Conservation (phyloP, 2,113 vertebrate genomes). For the Sinocyclocheilus rhinocerous region DNA sequence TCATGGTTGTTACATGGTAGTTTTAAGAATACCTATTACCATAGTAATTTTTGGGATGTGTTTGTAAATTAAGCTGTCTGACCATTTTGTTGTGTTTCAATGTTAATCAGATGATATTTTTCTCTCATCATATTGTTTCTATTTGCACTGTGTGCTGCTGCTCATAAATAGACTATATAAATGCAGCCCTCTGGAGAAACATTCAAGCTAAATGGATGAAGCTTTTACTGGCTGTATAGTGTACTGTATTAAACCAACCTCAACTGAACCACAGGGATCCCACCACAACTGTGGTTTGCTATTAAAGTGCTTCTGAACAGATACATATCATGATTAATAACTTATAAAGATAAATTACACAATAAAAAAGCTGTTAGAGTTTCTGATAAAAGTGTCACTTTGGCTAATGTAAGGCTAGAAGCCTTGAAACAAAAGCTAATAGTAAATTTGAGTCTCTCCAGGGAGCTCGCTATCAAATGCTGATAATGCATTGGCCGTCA, state of each 20-base stretch:
- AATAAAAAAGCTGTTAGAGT: neutral
- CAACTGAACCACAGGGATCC: constrained; percentile 19
- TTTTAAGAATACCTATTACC: neutral
- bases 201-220: constrained; percentile 36
- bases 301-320: neutral
- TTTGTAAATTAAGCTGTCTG: neutral
- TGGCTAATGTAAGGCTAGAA: constrained; percentile 6
- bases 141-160: neutral
- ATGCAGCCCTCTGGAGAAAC: constrained; percentile 25
- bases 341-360: neutral
- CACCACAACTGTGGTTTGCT: neutral
- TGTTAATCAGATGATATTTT: neutral
- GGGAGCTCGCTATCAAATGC: constrained; percentile 10
- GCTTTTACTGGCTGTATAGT: constrained; percentile 40
- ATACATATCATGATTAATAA: constrained; percentile 1
- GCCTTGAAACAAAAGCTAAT: neutral
- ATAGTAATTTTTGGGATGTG: too few relatives aligned
- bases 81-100: neutral
- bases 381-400: neutral
- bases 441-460: constrained; percentile 23
- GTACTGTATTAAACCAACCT: constrained; percentile 37
- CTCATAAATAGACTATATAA: constrained; percentile 20
- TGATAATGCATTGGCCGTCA: neutral
- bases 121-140: neutral
- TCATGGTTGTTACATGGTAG: neutral